These are phyloP conservation scores for Chymomyza fuscimana DNA, from an alignment of 2,888 invertebrate species.

Conservation along the genomic window DNA sequence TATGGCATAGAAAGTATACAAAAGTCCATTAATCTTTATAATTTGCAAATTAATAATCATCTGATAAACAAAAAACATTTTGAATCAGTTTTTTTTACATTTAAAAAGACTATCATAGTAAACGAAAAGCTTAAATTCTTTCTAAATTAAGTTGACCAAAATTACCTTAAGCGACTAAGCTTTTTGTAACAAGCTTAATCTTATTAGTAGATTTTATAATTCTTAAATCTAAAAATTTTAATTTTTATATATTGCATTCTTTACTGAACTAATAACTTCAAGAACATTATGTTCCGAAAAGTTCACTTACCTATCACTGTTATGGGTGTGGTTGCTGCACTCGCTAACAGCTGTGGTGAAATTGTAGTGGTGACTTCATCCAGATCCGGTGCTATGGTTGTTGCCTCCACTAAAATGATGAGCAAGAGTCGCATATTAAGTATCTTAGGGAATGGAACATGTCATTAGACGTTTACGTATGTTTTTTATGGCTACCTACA, in stretches of 20 bases:
- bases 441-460: not conserved
- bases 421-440: conserved; percentile 6
- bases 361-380: conserved; percentile 42
- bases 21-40: no score
- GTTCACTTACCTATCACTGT: not conserved
- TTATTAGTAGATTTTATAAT: not conserved
- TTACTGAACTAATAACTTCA: not conserved
- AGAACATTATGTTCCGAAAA: not conserved
- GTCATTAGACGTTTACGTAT: conserved; percentile 38
- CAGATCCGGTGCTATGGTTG: conserved; percentile 29
- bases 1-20: no score
- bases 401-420: conserved; percentile 49
- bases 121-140: no score
- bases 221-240: not conserved
- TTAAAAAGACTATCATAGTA: no score
- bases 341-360: conserved; percentile 36
- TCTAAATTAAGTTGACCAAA: no score
- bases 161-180: no score
- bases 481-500: conserved; percentile 18
- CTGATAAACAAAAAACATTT: no score
- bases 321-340: conserved; percentile 8
- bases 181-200: no score
- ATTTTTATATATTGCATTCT: not conserved
- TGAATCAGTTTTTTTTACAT: no score
- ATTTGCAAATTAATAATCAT: no score